phyloP scores from a whole-genome alignment of 2,888 invertebrate genomes.

The Caenorhabditis plicata region DNA sequence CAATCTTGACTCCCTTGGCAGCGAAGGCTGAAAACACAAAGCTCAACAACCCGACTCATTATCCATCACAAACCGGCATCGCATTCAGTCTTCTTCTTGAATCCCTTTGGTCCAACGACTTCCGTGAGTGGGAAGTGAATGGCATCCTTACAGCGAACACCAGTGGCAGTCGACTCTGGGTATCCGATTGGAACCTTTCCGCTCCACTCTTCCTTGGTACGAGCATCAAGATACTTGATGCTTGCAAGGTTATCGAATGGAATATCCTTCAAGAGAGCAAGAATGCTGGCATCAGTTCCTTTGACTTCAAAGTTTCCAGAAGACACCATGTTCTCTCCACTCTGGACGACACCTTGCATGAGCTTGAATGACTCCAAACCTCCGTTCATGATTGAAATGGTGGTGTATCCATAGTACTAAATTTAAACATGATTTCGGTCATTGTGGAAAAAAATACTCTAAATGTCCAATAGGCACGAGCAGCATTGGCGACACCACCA shows the following conservation, averaged over 20 bases:
- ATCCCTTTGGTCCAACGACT: slow-evolving; percentile 28
- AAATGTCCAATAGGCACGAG: slow-evolving; percentile 50
- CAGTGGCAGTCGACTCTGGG: slow-evolving; percentile 16
- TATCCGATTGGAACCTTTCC: slow-evolving; percentile 31
- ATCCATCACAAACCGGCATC: slow-evolving; percentile 7
- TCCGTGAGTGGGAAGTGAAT: slow-evolving; percentile 29
- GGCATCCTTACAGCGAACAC: slow-evolving; percentile 12
- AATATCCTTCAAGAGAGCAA: slow-evolving; percentile 18
- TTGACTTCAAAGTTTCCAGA: slow-evolving; percentile 27
- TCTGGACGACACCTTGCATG: slow-evolving; percentile 23
- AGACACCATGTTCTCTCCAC: slow-evolving; percentile 25
- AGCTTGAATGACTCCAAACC: slow-evolving; percentile 48
- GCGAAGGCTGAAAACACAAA: slow-evolving; percentile 22
- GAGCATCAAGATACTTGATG: slow-evolving; percentile 28
- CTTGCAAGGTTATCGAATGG: slow-evolving; percentile 25
- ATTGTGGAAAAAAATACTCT: slow-evolving; percentile 13
- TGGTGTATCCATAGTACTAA: slow-evolving; percentile 49
- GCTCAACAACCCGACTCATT: neutral
- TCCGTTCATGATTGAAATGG: slow-evolving; percentile 38
- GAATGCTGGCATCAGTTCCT: slow-evolving; percentile 8
- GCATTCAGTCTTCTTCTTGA: slow-evolving; percentile 35
- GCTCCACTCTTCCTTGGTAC: slow-evolving; percentile 23
- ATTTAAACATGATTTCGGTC: neutral
- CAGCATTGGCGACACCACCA: slow-evolving; percentile 50
- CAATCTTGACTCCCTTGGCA: slow-evolving; percentile 24